A percentile compares a stretch with the other conserved stretches of the same genome.
Conservation (phyloP, 2,888 invertebrate genomes). For the Palloptera scutellata region DNA sequence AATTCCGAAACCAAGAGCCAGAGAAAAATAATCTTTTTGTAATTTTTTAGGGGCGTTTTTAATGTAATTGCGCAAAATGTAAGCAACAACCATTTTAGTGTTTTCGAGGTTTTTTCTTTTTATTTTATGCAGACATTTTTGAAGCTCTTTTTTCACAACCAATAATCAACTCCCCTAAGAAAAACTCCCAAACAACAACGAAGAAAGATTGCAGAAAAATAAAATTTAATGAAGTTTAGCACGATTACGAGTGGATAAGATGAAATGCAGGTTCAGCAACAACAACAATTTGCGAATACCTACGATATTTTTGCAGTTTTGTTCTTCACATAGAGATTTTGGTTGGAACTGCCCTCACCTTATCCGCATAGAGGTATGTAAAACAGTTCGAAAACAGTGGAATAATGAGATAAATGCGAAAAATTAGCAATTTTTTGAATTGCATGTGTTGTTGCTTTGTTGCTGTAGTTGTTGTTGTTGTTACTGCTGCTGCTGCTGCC, state of each 20-base stretch:
- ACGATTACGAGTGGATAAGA: conserved; percentile 28
- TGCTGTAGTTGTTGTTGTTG: background rate
- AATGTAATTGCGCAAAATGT: conserved; percentile 32
- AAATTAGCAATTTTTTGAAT: conserved; percentile 52
- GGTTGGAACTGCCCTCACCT: too few species aligned
- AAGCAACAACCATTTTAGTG: background rate
- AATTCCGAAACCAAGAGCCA: too few species aligned
- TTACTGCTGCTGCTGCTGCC: too few species aligned
- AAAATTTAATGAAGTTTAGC: conserved; percentile 35
- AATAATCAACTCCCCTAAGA: conserved; percentile 28
- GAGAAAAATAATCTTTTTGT: too few species aligned
- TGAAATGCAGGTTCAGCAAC: conserved; percentile 30
- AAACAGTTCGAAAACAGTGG: conserved; percentile 47
- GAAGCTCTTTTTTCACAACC: background rate
- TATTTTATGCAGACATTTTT: too few species aligned
- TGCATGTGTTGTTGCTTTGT: conserved; percentile 25
- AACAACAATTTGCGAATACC: conserved; percentile 13
- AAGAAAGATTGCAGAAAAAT: conserved; percentile 16
- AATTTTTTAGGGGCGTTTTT: conserved; percentile 29
- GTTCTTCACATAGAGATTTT: too few species aligned
- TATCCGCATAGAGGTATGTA: too few species aligned
- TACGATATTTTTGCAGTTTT: background rate
- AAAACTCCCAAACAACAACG: conserved; percentile 15
- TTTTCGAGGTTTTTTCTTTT: too few species aligned
- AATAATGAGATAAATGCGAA: conserved; percentile 61